Evolutionary conservation across 1,140 invertebrate genomes (phyloP), one percentile per base, ranked within the genome.

Genomic region (Bombus superbus): DNA sequence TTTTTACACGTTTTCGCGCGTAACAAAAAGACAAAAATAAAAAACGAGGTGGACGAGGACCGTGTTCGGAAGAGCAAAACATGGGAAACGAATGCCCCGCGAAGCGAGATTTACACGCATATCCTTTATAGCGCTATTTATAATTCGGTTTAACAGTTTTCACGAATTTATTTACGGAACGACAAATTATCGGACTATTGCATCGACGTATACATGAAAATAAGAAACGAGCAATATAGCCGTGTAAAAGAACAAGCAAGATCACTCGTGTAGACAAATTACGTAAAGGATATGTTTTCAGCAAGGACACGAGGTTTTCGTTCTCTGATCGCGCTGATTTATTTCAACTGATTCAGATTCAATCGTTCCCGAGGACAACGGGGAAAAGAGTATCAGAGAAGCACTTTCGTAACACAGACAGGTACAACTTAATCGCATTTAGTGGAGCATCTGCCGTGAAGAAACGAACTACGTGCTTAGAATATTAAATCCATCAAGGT

Each of bases 381-480:
- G 11, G n/a, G 22, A 69, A 69, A 22, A 53, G 5, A 22, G 18
- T 53, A 53, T 8, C 47, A 22, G 47, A 35, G 38, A n/a, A 62
- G 18, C 25, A 64, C 57, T 86, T 72, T 73, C 44, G 66, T 22
- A 75, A 85, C 88, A 85, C 68, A 53, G 76, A 22, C 57, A 69
- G 71, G 69, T 82, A 86, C 66, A 73, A 69, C 74, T 90, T 87
- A 91, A 91, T 92, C 86, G 79, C 83, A 87, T 90, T 91, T 88
- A 86, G 69, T 28, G 57, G 25, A 75, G 28, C 62, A 44, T 73
- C 82, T 78, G 66, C 80, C 13, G 53, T 76, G 79, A 76, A 85
- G 90, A 85, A 91, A 92, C 89, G 83, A 90, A 88, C 44, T 89
- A 90, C 91, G 91, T 91, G 91, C 77, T 62, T 18, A 44, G 88